Evolutionary conservation across 1,140 invertebrate genomes (phyloP), one percentile per base, ranked within the genome.

Genomic region (Chrysomallon squamiferum): DNA sequence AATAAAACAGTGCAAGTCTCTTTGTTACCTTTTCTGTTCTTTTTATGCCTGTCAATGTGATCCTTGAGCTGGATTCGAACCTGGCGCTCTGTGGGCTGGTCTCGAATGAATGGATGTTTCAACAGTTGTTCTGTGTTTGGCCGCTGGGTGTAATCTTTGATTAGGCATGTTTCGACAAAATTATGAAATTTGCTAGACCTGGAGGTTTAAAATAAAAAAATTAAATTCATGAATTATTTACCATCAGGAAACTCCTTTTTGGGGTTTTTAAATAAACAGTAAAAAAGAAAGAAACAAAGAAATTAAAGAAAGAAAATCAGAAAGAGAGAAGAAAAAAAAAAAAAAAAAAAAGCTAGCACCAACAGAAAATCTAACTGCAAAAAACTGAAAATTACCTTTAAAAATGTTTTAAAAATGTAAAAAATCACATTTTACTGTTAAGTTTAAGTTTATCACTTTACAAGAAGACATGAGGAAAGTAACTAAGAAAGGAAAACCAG

Each of bases 21-120:
- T 22, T 1, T 60, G 59, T 70, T 63, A 82, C 78, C 52, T 69
- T 76, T 79, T 59, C 75, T 78, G 64, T 81, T 84, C 65, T 84
- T 84, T 74, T 80, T 85, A 61, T 84, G 83, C 45, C 97, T 88
- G 87, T 99, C 98, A 85, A 99, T 98, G 85, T 99, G 97, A 86
- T 99, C 98, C 87, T 99, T 99, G 29, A 99, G 91, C 82, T 99
- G 96, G 87, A 97, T 98, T 79, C 96, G 89, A 50, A 98, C 96
- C 89, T 99, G 96, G 76, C 96, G 88, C 86, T 99, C 97, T 63
- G 95, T 97, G 1, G 97, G 96, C 86, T 99, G 96, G 87, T 99
- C 97, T 83, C 93, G 89, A 75, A 99, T 98, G 85, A 99, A 99
- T 50, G 95, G 90, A 89, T 99, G 96, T 86, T 97, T 98, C 59